Conservation (phyloP, 2,888 invertebrate genomes). For the Xestia sexstrigata region DNA sequence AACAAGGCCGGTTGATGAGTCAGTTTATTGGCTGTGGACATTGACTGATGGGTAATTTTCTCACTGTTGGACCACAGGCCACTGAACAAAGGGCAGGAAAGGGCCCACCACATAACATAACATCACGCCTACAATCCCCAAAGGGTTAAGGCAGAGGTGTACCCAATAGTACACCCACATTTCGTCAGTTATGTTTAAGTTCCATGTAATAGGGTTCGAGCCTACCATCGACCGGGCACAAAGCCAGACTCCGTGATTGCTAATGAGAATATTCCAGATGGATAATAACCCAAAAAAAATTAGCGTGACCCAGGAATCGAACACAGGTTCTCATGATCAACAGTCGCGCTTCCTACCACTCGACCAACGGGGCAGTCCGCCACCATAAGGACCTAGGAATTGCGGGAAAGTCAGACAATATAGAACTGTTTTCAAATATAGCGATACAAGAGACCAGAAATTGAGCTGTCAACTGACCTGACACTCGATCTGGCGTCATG, state of each 20-base stretch:
- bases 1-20: background rate
- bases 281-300: too few species aligned
- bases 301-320: background rate
- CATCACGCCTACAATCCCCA: too few species aligned
- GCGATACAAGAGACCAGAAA: background rate
- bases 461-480: background rate
- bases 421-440: background rate
- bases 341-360: background rate
- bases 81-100: too few species aligned
- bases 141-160: too few species aligned
- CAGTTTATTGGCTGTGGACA: background rate
- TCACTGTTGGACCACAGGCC: too few species aligned
- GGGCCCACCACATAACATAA: too few species aligned
- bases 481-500: background rate
- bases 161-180: too few species aligned
- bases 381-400: background rate
- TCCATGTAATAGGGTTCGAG: too few species aligned
- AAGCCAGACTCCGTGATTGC: too few species aligned
- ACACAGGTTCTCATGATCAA: background rate
- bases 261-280: too few species aligned
- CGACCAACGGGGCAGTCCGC: background rate
- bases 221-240: too few species aligned
- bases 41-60: background rate
- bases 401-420: background rate
- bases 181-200: too few species aligned